Evolutionary conservation across 2,113 vertebrate species (phyloP).

Genomic region (Turdus rufiventris): DNA sequence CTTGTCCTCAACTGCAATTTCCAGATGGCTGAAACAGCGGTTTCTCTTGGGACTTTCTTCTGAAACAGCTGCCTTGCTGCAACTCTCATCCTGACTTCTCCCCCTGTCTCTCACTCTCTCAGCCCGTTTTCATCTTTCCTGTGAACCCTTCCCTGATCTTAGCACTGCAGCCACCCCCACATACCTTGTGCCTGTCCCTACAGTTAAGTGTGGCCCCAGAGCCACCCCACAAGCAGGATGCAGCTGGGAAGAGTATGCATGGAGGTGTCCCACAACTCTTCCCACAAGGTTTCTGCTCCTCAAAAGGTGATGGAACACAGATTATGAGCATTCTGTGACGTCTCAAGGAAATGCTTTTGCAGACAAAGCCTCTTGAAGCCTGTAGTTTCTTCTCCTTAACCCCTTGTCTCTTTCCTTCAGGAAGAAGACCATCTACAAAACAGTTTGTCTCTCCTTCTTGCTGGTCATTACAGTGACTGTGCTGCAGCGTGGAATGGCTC

Average conservation of each 20-base stretch:
- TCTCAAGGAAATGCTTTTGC: background rate
- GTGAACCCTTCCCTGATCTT: background rate
- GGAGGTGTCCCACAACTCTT: background rate
- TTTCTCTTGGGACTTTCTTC: background rate
- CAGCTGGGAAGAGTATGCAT: background rate
- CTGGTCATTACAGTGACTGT: slow-evolving; percentile 78
- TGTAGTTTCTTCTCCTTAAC: background rate
- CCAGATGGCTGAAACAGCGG: background rate
- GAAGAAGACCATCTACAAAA: slow-evolving; percentile 84
- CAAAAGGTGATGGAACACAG: background rate
- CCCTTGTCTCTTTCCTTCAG: slow-evolving; percentile 41
- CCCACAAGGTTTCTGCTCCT: background rate
- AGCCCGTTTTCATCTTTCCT: background rate
- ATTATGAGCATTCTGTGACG: background rate
- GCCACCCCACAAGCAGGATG: fast-evolving
- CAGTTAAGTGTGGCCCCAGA: background rate
- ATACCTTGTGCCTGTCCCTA: background rate
- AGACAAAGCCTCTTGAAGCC: background rate
- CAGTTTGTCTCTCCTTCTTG: slow-evolving; percentile 77
- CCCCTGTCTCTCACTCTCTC: background rate
- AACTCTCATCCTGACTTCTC: background rate
- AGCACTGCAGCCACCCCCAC: background rate
- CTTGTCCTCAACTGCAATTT: background rate
- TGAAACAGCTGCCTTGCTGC: background rate
- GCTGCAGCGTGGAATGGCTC: slow-evolving; percentile 78